These are phyloP conservation scores for Scalopus aquaticus DNA, from an alignment of 2,113 vertebrate species.

Conservation along the genomic window DNA sequence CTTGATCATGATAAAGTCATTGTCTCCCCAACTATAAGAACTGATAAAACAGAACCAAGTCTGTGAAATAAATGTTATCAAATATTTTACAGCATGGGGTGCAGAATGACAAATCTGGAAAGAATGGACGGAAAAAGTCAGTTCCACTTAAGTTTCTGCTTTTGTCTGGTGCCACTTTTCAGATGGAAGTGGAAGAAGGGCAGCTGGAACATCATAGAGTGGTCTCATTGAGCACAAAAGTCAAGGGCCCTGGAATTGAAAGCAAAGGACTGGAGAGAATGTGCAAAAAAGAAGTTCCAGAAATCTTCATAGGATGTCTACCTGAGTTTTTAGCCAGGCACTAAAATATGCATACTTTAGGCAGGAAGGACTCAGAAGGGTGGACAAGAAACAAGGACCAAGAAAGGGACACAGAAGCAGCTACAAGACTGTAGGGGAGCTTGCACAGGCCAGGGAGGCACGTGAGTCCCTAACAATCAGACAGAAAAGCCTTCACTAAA, in stretches of 20 bases:
- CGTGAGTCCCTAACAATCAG: not conserved
- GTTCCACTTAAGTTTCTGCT: not conserved
- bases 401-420: not conserved
- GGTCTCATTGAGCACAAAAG: not conserved
- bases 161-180: not conserved
- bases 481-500: not conserved
- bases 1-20: not conserved
- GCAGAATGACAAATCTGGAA: not conserved
- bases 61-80: not conserved
- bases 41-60: not conserved
- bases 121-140: not conserved
- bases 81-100: not conserved
- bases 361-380: not conserved
- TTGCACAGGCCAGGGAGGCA: not conserved
- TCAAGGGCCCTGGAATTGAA: not conserved
- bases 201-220: rapidly evolving
- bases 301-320: not conserved
- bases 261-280: no score
- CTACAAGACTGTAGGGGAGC: not conserved
- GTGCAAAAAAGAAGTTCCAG: not conserved
- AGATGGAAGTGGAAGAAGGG: rapidly evolving
- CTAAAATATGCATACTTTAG: not conserved
- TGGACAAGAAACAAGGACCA: not conserved
- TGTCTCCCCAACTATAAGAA: not conserved
- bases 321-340: not conserved